Evolutionary conservation across 2,797 vertebrate species (phyloP), one percentile per base, ranked within the genome.

Genomic region (Myotis myotis): DNA sequence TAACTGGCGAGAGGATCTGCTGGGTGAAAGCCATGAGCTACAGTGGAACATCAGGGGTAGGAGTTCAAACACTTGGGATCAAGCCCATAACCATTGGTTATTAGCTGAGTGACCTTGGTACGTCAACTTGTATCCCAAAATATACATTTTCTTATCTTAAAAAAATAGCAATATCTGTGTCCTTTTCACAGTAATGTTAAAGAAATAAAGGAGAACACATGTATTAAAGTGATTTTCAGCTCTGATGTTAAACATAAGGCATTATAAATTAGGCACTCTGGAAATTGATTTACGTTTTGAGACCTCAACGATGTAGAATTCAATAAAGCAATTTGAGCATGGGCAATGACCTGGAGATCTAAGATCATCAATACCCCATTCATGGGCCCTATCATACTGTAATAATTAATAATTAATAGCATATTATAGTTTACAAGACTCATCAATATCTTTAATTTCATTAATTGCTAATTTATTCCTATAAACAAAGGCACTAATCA

Each of bases 231-330:
- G 44, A 53, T 84, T 93, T 49, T 80, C 25, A 72, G 41, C 49
- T 71, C 7, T 55, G 78, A 87, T 80, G 28, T 81, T 74, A 57
- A 70, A 87, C 3, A 28, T 57, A 82, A 84, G 84, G 51, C 68
- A 91, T 92, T 91, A 91, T 57, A 84, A 78, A 93, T 55, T 33
- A 81, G 66, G 55, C 60, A 64, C 36, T 70, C 6, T 53, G 62
- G 49, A 90, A 76, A n/a, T 30, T n/a, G 57, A 60, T 64, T 83
- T 66, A 62, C 44, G 87, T 70, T 66, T 71, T 62, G 71, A 91
- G 71, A 84, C 57, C 33, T 30, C 20, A 36, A 87, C 6, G 10
- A 23, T 51, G 3, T n/a, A 76, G 41, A 70, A 74, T 28, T 53
- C 4, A 53, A 38, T 44, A 62, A n/a, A 72, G n/a, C 1, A 86